A percentile compares a stretch with the other conserved stretches of the same genome.
Evolutionary conservation across 2,797 vertebrate genomes (phyloP).

Genomic region (Pygocentrus nattereri): DNA sequence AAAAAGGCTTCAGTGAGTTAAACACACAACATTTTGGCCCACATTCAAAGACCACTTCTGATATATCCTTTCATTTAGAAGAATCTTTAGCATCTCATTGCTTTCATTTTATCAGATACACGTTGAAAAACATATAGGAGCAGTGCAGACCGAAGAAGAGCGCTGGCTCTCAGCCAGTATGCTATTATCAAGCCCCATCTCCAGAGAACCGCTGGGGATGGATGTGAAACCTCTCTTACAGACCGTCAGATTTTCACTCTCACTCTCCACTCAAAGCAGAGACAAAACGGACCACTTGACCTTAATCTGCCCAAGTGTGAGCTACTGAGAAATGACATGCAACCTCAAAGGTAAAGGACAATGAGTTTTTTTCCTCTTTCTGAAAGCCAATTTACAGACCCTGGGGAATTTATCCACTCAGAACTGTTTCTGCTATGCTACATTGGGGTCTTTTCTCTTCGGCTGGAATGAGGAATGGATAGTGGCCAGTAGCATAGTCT

Average conservation of each 20-base stretch:
- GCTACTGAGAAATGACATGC: conserved; percentile 81
- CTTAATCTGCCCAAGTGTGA: conserved; percentile 83
- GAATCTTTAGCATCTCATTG: background rate
- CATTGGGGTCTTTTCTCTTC: conserved; percentile 66
- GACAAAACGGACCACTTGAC: conserved; percentile 77
- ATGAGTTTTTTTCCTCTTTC: conserved; percentile 70
- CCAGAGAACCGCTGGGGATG: conserved; percentile 72
- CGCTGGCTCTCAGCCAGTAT: conserved; percentile 74
- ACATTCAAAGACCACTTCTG: background rate
- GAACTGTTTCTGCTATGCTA: conserved; percentile 72
- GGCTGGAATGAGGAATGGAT: conserved; percentile 52
- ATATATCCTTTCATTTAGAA: background rate
- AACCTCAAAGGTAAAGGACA: conserved; percentile 84
- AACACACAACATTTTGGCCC: background rate
- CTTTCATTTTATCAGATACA: background rate
- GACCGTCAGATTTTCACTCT: conserved; percentile 76
- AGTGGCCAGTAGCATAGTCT: conserved; percentile 20
- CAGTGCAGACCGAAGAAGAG: conserved; percentile 52
- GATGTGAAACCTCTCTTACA: conserved; percentile 79
- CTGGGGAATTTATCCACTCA: conserved; percentile 66
- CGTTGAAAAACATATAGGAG: conserved; percentile 23
- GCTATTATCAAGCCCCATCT: conserved; percentile 76
- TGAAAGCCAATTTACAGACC: conserved; percentile 78
- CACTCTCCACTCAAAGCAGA: conserved; percentile 41
- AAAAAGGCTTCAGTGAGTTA: background rate